Evolutionary conservation across 2,888 invertebrate species (phyloP), one percentile per base, ranked within the genome.

Genomic region (Ectemnius cavifrons): DNA sequence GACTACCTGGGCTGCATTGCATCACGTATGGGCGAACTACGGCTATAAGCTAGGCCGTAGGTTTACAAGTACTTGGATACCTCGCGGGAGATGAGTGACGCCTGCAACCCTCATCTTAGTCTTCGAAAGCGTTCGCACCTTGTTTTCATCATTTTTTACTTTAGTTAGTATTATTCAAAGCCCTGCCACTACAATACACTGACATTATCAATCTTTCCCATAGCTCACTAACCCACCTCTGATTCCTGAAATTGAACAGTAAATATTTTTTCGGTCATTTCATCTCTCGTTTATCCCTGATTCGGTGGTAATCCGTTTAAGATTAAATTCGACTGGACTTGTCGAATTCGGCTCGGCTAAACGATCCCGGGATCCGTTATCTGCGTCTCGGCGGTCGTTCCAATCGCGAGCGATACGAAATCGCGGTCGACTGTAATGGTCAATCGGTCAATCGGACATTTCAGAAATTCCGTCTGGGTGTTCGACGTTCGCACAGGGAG

Each of bases 1-100:
- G 87, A 83, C 83, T 85, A 79, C 78, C 70, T 71, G 63, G 72
- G 82, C 81, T 81, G 84, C 87, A 87, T 87, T 85, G 86, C 86
- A 84, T 87, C 87, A 87, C 87, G 87, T 87, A 85, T 86, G 79
- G 37, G 81, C 71, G 84, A 78, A 71, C 71, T 67, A 28, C 66
- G 77, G 82, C 82, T 84, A 83, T 82, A 85, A 82, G 80, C 63
- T 84, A 84, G 84, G 81, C 83, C 78, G 76, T 83, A 84, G 76
- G 82, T 84, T 85, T 82, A 81, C 80, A 82, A 68, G 80, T 80
- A 84, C 75, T 79, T 79, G 71, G 83, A 82, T 82, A 81, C 77
- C 68, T 69, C 68, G 58, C 27, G 47, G 60, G 63, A 75, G 75
- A 67, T 75, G 79, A 77, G 70, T 65, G 71, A 61, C 68, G 67